phyloP scores from a whole-genome alignment of 2,797 vertebrate genomes.

The Neosilurus hyrtlii region DNA sequence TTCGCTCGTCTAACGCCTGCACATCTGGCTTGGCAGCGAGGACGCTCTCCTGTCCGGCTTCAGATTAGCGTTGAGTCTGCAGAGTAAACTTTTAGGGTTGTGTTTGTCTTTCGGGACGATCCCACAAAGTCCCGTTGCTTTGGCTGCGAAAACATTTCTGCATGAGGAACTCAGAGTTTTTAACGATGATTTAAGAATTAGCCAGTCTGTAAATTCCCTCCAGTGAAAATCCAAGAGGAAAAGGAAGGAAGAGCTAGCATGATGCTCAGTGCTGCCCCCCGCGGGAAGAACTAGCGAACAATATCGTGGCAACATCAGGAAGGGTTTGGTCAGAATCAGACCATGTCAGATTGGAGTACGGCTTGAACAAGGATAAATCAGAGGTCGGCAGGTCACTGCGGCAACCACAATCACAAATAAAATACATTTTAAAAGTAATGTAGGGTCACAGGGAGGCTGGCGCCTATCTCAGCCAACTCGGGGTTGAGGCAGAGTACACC shows the following conservation, averaged over 20 bases:
- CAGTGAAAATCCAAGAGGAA: neutral
- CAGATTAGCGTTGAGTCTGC: constrained; percentile 52
- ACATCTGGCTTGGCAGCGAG: constrained; percentile 58
- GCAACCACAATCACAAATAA: neutral
- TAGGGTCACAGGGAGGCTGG: too few species aligned
- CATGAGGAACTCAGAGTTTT: constrained; percentile 34
- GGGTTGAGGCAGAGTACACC: too few species aligned
- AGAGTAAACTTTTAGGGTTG: constrained; percentile 48
- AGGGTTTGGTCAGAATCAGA: constrained; percentile 69
- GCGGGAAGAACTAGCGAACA: constrained; percentile 76
- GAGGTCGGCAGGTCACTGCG: constrained; percentile 67
- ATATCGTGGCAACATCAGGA: constrained; percentile 67
- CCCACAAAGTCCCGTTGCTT: constrained; percentile 40
- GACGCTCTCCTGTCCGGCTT: neutral
- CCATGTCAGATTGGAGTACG: neutral
- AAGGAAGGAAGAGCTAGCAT: constrained; percentile 9
- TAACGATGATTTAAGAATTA: neutral
- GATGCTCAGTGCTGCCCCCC: constrained; percentile 58
- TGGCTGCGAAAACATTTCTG: constrained; percentile 32
- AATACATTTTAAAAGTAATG: too few species aligned
- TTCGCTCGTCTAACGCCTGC: constrained; percentile 48
- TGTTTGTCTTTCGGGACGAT: constrained; percentile 46
- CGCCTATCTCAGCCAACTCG: too few species aligned
- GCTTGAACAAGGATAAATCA: constrained; percentile 43
- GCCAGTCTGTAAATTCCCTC: constrained; percentile 24